Conservation (phyloP, 2,113 vertebrate genomes). For the Martes martes region DNA sequence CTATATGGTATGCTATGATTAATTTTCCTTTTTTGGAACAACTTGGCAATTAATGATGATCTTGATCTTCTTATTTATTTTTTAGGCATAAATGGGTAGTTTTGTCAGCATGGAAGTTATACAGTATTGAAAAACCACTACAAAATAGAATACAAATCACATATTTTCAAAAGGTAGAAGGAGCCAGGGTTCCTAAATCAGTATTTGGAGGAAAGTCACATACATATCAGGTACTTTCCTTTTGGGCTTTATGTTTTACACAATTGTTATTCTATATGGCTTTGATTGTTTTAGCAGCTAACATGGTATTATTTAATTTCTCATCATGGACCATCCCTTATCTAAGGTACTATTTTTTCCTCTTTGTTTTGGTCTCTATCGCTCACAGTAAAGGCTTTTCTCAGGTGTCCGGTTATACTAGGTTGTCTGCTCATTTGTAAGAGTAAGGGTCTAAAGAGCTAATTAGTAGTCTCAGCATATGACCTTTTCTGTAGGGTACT, state of each 20-base stretch:
- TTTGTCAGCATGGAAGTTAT: not conserved
- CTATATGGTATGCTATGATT: not conserved
- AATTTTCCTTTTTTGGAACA: not conserved
- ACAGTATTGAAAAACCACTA: not conserved
- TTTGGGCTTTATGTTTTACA: not conserved
- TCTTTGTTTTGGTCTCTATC: not conserved
- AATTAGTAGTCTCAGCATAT: not conserved
- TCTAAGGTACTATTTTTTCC: not conserved
- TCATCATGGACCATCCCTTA: not conserved
- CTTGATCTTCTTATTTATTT: not conserved
- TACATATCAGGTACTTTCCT: not conserved
- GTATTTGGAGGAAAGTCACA: not conserved
- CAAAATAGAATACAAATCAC: not conserved
- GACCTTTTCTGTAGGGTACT: not conserved
- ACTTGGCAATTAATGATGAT: not conserved
- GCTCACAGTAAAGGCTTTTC: not conserved
- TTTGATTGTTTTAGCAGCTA: not conserved
- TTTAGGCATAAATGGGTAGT: not conserved
- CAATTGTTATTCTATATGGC: not conserved
- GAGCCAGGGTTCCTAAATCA: not conserved
- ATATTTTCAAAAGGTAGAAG: not conserved
- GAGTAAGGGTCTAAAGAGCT: not conserved
- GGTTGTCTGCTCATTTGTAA: not conserved
- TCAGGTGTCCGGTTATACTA: not conserved
- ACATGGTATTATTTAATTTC: not conserved